Evolutionary conservation across 2,797 vertebrate species (phyloP).

Genomic region (Melanotaenia parkinsoni): DNA sequence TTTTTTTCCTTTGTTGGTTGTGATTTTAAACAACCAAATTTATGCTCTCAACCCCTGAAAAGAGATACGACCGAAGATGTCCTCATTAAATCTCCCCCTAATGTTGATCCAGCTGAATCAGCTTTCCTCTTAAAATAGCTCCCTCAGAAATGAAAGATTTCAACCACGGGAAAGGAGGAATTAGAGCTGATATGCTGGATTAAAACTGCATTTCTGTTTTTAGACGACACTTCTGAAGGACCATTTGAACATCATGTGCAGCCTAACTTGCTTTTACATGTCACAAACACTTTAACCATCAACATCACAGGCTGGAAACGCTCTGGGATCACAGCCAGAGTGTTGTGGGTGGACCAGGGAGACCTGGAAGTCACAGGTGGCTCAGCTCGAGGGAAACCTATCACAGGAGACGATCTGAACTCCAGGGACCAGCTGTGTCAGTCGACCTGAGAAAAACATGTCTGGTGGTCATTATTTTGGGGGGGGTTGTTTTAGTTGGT

Average conservation of each 20-base stretch:
- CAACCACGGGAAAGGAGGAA: background rate
- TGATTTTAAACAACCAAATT: background rate
- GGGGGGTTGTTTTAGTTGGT: background rate
- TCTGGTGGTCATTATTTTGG: slow-evolving; percentile 42
- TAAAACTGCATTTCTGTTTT: background rate
- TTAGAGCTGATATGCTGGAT: background rate
- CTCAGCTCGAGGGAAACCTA: slow-evolving; percentile 48
- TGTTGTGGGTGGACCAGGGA: slow-evolving; percentile 16
- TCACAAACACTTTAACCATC: slow-evolving; percentile 20
- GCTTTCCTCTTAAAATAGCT: background rate
- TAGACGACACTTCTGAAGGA: background rate
- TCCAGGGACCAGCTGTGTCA: slow-evolving; percentile 55
- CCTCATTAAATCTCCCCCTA: background rate
- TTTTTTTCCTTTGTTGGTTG: background rate
- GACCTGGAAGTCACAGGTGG: slow-evolving; percentile 61
- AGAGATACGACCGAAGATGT: background rate
- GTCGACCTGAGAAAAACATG: slow-evolving; percentile 80
- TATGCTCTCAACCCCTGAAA: background rate
- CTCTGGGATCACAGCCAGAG: slow-evolving; percentile 22
- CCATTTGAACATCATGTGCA: slow-evolving; percentile 2
- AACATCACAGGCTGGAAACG: slow-evolving; percentile 57
- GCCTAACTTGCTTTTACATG: background rate
- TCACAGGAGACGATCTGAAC: slow-evolving; percentile 59
- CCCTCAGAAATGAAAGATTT: background rate
- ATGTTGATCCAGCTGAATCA: too few relatives aligned